Evolutionary conservation across 2,113 vertebrate genomes (phyloP).

Genomic region (Hystrix cristata): DNA sequence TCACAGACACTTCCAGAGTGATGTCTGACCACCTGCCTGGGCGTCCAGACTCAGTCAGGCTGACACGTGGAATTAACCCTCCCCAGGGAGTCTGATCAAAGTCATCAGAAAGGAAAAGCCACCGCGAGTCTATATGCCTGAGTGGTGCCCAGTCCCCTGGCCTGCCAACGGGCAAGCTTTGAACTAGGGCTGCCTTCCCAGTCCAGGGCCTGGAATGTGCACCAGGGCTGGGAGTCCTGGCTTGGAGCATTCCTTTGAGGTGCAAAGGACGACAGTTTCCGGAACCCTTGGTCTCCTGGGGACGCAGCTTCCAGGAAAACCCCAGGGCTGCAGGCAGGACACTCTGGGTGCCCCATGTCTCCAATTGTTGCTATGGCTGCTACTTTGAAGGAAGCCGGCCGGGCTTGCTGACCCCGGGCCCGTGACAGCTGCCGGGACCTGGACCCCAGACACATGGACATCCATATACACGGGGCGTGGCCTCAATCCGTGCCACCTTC

Average conservation of each 20-base stretch:
- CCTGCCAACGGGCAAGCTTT: not conserved
- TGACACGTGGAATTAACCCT: not conserved
- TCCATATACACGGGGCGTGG: fast-evolving
- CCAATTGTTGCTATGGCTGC: not conserved
- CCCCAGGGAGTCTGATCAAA: not conserved
- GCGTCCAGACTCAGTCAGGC: not conserved
- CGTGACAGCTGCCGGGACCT: too few relatives aligned
- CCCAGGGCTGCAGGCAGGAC: not conserved
- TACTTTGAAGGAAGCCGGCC: not conserved
- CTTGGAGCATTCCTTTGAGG: not conserved
- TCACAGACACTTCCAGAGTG: not conserved
- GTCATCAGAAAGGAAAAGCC: not conserved
- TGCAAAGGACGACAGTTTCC: not conserved
- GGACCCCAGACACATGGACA: fast-evolving
- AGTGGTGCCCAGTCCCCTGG: not conserved
- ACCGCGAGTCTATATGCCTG: not conserved
- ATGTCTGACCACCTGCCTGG: not conserved
- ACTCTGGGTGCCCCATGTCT: fast-evolving
- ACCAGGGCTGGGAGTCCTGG: not conserved
- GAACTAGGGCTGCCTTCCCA: not conserved
- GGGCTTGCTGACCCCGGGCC: not conserved
- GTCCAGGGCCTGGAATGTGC: not conserved
- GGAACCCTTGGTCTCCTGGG: not conserved
- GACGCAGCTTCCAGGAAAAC: not conserved
- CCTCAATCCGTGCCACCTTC: not conserved